phyloP scores from a whole-genome alignment of 1,140 invertebrate genomes.

The Andrena cerasifolii region DNA sequence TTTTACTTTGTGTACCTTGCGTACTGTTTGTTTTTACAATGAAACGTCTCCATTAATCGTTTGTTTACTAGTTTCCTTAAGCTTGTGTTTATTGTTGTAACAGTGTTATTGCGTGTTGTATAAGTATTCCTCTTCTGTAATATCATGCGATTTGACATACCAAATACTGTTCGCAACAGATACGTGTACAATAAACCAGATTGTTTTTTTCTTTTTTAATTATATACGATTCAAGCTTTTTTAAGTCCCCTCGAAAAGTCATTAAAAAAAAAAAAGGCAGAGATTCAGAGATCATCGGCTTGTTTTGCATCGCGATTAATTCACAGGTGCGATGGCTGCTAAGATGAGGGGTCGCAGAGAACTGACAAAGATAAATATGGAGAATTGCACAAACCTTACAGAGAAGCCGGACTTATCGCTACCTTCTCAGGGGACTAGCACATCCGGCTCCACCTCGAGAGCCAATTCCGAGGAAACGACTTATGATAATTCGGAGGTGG shows the following conservation, averaged over 20 bases:
- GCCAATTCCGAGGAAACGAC: slow-evolving; percentile 79
- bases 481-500: slow-evolving; percentile 76
- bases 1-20: slow-evolving; percentile 31
- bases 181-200: too few species aligned
- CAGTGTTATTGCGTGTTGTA: slow-evolving; percentile 10
- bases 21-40: background rate
- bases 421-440: slow-evolving; percentile 69
- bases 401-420: slow-evolving; percentile 76
- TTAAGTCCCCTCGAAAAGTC: too few species aligned
- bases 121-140: slow-evolving; percentile 5
- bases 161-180: background rate
- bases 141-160: background rate
- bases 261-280: slow-evolving; percentile 5
- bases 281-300: slow-evolving; percentile 28
- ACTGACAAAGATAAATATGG: slow-evolving; percentile 85
- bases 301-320: slow-evolving; percentile 47
- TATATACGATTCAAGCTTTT: too few species aligned
- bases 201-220: background rate
- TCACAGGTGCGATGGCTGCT: slow-evolving; percentile 71
- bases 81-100: slow-evolving; percentile 25
- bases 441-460: slow-evolving; percentile 72
- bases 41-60: background rate
- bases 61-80: slow-evolving; percentile 30
- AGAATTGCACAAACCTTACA: slow-evolving; percentile 84
- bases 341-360: slow-evolving; percentile 84